Conservation (phyloP, 1,140 invertebrate genomes). For the Frieseomelitta varia region DNA sequence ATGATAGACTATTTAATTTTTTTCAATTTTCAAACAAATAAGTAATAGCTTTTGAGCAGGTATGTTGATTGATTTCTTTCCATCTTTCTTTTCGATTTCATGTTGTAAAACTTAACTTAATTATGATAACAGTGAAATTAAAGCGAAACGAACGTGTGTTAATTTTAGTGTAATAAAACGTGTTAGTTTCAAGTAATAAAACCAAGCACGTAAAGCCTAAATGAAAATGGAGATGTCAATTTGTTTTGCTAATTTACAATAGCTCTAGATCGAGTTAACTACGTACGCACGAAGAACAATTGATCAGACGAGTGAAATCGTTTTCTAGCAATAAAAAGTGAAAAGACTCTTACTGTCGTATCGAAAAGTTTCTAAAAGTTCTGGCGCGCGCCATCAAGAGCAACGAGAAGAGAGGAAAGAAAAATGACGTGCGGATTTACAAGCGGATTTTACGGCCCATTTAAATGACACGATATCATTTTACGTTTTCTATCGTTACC, state of each 20-base stretch:
- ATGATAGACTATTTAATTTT: no score
- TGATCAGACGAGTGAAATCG: not conserved
- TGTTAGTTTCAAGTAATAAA: not conserved
- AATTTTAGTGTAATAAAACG: not conserved
- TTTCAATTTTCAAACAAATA: no score
- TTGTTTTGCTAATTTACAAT: not conserved
- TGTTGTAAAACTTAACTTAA: no score
- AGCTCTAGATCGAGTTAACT: not conserved
- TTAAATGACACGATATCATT: not conserved
- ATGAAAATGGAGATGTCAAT: no score
- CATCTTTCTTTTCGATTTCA: no score
- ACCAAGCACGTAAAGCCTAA: not conserved
- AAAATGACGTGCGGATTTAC: not conserved
- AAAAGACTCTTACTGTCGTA: conserved; percentile 71
- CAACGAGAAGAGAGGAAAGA: not conserved
- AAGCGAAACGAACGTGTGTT: not conserved
- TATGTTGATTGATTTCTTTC: not conserved
- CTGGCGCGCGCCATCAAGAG: not conserved
- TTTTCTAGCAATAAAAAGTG: conserved; percentile 74
- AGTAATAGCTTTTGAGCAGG: no score
- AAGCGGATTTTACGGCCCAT: conserved; percentile 12
- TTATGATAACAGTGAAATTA: no score
- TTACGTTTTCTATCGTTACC: not conserved
- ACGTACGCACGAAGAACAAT: not conserved
- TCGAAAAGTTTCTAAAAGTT: conserved; percentile 67